Conservation (phyloP, 1,140 invertebrate genomes). For the Ceratosolen fusciceps region DNA sequence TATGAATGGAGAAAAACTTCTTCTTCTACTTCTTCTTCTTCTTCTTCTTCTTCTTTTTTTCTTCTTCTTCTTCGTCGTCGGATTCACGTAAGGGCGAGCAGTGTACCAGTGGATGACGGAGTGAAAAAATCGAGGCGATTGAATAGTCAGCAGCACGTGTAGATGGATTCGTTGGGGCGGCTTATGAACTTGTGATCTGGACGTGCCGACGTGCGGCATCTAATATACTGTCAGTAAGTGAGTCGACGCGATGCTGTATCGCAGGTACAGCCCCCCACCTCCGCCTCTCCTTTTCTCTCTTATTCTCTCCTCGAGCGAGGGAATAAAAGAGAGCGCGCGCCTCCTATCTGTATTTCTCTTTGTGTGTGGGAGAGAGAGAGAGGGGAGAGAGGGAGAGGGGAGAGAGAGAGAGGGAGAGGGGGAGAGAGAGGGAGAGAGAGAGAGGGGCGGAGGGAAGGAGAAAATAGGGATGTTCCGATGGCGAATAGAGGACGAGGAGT, state of each 20-base stretch:
- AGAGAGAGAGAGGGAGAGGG: neutral
- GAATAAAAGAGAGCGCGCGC: neutral
- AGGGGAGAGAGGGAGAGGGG: neutral
- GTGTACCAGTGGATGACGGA: no score
- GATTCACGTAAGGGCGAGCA: neutral
- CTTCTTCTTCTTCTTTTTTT: no score
- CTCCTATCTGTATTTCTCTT: no score
- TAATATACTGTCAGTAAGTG: slow-evolving; percentile 64
- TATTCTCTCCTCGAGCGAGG: neutral
- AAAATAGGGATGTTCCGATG: neutral
- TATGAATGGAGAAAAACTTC: neutral
- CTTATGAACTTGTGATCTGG: slow-evolving; percentile 63
- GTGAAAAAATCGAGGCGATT: neutral
- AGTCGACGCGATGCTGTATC: neutral
- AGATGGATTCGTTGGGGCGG: slow-evolving; percentile 53
- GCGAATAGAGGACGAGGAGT: neutral
- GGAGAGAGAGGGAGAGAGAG: neutral
- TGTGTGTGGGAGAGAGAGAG: neutral
- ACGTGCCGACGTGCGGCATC: slow-evolving; percentile 60
- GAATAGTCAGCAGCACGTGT: neutral
- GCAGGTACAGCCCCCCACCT: slow-evolving; percentile 45
- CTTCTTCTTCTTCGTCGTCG: no score
- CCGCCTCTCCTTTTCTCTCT: slow-evolving; percentile 49
- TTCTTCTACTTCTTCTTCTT: no score
- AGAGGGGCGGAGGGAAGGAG: neutral